Evolutionary conservation across 2,797 vertebrate genomes (phyloP).

Genomic region (Artibeus lituratus): DNA sequence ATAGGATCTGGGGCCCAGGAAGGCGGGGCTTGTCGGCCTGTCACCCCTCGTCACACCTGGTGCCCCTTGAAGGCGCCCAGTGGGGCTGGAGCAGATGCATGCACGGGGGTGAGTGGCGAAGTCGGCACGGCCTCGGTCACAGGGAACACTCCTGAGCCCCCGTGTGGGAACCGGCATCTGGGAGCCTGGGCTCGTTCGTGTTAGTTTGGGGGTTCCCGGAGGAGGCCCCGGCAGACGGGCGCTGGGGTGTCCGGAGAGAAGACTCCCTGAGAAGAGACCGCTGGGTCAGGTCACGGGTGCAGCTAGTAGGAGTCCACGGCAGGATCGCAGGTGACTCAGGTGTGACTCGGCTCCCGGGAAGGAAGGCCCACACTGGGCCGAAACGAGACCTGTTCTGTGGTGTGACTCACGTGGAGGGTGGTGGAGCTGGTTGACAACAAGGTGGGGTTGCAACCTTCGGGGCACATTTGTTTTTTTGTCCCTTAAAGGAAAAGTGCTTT

Average conservation of each 20-base stretch:
- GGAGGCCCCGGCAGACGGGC: background rate
- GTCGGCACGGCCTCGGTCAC: background rate
- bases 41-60: background rate
- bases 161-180: accelerated
- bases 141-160: too few relatives aligned
- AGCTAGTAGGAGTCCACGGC: accelerated
- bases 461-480: background rate
- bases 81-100: accelerated
- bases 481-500: background rate
- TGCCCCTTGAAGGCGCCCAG: accelerated
- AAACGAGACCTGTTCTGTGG: accelerated
- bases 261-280: background rate
- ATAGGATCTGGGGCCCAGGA: background rate
- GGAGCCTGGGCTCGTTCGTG: accelerated
- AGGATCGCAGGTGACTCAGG: background rate
- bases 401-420: background rate
- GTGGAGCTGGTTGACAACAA: background rate
- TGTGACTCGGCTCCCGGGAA: background rate
- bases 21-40: too few relatives aligned
- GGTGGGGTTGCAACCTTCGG: accelerated
- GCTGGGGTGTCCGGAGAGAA: background rate
- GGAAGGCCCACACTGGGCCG: background rate
- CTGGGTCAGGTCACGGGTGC: accelerated
- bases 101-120: accelerated
- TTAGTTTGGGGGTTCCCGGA: background rate